Evolutionary conservation across 2,888 invertebrate genomes (phyloP).

Genomic region (Nephrocerus scutellatus): DNA sequence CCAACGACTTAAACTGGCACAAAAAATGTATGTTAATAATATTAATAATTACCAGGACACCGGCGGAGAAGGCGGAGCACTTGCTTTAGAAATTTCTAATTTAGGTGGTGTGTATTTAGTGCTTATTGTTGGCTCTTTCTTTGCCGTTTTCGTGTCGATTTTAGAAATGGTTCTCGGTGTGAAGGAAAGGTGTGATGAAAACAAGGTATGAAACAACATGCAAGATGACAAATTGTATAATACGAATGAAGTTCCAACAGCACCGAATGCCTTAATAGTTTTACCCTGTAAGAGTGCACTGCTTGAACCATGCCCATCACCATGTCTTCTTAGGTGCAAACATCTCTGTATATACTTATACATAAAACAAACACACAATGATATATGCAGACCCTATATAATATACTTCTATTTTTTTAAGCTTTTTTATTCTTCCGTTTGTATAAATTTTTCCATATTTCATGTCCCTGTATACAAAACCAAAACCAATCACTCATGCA

Average conservation of each 20-base stretch:
- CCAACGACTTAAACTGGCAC: not conserved
- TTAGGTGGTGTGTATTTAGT: slow-evolving; percentile 62
- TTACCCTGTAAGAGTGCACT: too few relatives aligned
- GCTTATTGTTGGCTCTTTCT: slow-evolving; percentile 49
- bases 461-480: slow-evolving; percentile 10
- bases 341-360: too few relatives aligned
- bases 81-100: slow-evolving; percentile 57
- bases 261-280: too few relatives aligned
- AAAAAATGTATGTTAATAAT: slow-evolving; percentile 17
- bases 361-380: too few relatives aligned
- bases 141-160: slow-evolving; percentile 40
- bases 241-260: too few relatives aligned
- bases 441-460: slow-evolving; percentile 18
- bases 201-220: too few relatives aligned
- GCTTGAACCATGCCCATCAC: too few relatives aligned
- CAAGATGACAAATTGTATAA: too few relatives aligned
- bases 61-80: slow-evolving; percentile 40
- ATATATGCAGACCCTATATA: too few relatives aligned
- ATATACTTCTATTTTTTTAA: too few relatives aligned
- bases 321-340: too few relatives aligned
- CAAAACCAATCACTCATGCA: slow-evolving; percentile 4
- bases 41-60: slow-evolving; percentile 27
- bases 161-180: slow-evolving; percentile 42
- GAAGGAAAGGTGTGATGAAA: slow-evolving; percentile 39
- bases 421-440: too few relatives aligned